Percentiles rank a stretch among this genome's conserved stretches.
phyloP scores from a whole-genome alignment of 2,113 vertebrate genomes.

The Meles meles region DNA sequence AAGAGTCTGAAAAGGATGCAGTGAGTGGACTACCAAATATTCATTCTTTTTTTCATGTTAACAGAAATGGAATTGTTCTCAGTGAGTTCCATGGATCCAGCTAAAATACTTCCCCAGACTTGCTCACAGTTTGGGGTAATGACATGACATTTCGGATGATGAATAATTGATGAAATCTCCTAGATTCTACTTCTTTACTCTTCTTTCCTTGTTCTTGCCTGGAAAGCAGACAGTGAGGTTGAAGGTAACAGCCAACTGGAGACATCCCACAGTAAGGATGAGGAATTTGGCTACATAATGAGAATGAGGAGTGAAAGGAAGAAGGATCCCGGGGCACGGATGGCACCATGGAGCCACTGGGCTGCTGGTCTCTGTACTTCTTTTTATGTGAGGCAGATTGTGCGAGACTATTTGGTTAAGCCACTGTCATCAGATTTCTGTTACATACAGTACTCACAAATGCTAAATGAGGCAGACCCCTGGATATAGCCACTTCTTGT shows the following conservation, averaged over 20 bases:
- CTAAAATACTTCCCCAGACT: conserved; percentile 8
- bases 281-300: not conserved
- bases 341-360: not conserved
- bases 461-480: not conserved
- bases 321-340: not conserved
- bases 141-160: conserved; percentile 15
- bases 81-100: not conserved
- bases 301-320: not conserved
- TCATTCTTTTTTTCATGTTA: not conserved
- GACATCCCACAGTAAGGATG: not conserved
- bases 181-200: not conserved
- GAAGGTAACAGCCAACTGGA: not conserved
- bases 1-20: not conserved
- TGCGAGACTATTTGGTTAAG: not conserved
- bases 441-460: not conserved
- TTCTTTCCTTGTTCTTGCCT: not conserved
- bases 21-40: not conserved
- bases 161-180: not conserved
- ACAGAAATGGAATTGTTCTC: not conserved
- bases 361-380: not conserved
- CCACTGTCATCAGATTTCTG: not conserved
- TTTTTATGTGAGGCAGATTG: not conserved
- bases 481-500: not conserved
- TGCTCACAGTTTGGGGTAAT: not conserved
- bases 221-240: not conserved